Conservation (phyloP, 2,888 invertebrate species). For the Philaethria dido region DNA sequence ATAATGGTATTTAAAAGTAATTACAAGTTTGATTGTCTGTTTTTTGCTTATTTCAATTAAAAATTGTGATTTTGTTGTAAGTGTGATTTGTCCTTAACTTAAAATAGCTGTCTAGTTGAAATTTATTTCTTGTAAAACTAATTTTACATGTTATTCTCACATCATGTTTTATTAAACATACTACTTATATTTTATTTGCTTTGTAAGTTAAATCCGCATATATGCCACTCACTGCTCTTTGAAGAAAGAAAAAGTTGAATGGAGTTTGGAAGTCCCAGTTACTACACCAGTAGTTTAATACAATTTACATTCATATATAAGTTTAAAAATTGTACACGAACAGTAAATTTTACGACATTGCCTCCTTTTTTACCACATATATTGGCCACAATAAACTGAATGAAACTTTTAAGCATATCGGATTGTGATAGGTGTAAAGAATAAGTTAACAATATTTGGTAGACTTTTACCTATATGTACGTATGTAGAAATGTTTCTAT, state of each 20-base stretch:
- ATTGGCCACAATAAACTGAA: too few species aligned
- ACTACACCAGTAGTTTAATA: neutral
- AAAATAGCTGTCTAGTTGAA: neutral
- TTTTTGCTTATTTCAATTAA: neutral
- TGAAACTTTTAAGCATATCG: too few species aligned
- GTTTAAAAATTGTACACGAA: neutral
- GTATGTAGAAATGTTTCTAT: too few species aligned
- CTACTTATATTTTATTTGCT: neutral
- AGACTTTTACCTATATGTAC: too few species aligned
- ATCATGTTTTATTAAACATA: neutral
- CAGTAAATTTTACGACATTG: too few species aligned
- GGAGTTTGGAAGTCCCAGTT: neutral
- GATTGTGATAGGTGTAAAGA: too few species aligned
- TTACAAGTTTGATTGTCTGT: constrained; percentile 19
- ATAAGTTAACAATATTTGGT: too few species aligned
- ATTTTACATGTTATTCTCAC: neutral
- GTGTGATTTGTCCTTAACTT: neutral
- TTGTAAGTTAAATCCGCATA: neutral
- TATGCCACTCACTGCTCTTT: neutral
- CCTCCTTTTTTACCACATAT: too few species aligned
- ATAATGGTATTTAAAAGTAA: constrained; percentile 17
- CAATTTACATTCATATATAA: neutral
- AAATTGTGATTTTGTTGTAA: neutral
- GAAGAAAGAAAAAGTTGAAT: neutral
- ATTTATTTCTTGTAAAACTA: neutral